Percentiles rank a stretch among this genome's conserved stretches.
These are phyloP conservation scores for Thumatha senex DNA, from an alignment of 2,888 invertebrate species.

Conservation along the genomic window DNA sequence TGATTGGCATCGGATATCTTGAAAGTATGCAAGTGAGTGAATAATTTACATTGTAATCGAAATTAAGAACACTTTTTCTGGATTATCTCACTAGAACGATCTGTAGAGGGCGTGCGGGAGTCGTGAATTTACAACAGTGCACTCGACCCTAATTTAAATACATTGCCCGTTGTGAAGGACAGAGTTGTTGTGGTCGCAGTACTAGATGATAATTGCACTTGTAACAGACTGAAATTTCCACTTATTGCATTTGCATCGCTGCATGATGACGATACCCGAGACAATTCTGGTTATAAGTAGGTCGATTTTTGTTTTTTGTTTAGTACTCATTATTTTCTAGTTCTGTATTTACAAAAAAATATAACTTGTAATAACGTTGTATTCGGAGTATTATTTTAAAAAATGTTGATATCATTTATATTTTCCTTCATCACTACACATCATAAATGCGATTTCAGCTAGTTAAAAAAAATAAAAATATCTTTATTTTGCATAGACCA, in stretches of 20 bases:
- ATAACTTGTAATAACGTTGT: background rate
- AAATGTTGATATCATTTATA: no score
- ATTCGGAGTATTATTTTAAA: no score
- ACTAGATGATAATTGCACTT: slow-evolving; percentile 30
- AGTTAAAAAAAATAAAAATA: no score
- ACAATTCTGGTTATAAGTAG: slow-evolving; percentile 15
- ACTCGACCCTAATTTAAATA: slow-evolving; percentile 57
- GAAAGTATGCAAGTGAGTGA: slow-evolving; percentile 10
- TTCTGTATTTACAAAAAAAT: background rate
- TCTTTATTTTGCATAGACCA: no score
- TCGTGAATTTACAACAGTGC: slow-evolving; percentile 39
- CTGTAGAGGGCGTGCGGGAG: slow-evolving; percentile 14
- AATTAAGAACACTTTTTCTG: slow-evolving; percentile 48
- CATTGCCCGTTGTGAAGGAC: slow-evolving; percentile 49
- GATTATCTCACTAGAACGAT: slow-evolving; percentile 33
- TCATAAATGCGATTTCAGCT: no score
- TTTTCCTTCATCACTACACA: no score
- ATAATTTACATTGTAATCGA: no score
- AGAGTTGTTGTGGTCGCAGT: slow-evolving; percentile 19
- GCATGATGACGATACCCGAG: slow-evolving; percentile 20
- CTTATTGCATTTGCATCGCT: slow-evolving; percentile 19
- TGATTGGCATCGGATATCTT: no score
- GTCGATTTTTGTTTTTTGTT: slow-evolving; percentile 8
- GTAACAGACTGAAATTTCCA: slow-evolving; percentile 22
- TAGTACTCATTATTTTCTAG: slow-evolving; percentile 2